A percentile compares a stretch with the other conserved stretches of the same genome.
Evolutionary conservation across 2,888 invertebrate genomes (phyloP).

Genomic region (Drosophila sordidapex): DNA sequence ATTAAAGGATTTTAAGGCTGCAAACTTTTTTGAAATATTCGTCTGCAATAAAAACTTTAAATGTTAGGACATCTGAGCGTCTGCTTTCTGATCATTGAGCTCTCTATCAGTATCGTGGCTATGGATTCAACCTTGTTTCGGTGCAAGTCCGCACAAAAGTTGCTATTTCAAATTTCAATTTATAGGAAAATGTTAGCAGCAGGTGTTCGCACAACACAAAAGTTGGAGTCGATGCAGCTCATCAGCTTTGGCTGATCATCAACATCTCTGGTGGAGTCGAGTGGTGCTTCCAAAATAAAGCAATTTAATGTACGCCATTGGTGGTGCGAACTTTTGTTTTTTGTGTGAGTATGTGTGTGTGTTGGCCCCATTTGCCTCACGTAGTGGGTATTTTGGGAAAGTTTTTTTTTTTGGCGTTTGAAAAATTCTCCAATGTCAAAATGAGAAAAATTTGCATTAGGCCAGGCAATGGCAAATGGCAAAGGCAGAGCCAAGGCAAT

Average conservation of each 20-base stretch:
- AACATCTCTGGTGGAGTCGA: constrained; percentile 36
- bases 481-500: constrained; percentile 33
- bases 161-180: constrained; percentile 71
- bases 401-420: constrained; percentile 57
- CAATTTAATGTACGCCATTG: constrained; percentile 83
- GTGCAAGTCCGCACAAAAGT: constrained; percentile 53
- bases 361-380: constrained; percentile 67
- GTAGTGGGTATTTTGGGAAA: constrained; percentile 57
- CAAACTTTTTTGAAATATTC: not conserved
- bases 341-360: constrained; percentile 8
- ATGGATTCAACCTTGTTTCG: constrained; percentile 46
- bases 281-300: constrained; percentile 68
- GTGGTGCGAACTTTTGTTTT: constrained; percentile 59
- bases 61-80: constrained; percentile 29
- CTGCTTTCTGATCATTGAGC: not conserved
- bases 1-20: not conserved
- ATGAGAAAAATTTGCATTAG: constrained; percentile 68
- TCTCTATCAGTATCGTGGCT: constrained; percentile 8
- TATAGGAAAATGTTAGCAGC: constrained; percentile 76
- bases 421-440: constrained; percentile 69
- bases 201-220: constrained; percentile 63
- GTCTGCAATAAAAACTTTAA: not conserved
- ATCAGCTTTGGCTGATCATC: constrained; percentile 64
- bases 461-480: constrained; percentile 28
- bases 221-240: constrained; percentile 48